Base-by-base conservation (phyloP, 2,888 invertebrate genomes). In the Rutpela maculata region DNA sequence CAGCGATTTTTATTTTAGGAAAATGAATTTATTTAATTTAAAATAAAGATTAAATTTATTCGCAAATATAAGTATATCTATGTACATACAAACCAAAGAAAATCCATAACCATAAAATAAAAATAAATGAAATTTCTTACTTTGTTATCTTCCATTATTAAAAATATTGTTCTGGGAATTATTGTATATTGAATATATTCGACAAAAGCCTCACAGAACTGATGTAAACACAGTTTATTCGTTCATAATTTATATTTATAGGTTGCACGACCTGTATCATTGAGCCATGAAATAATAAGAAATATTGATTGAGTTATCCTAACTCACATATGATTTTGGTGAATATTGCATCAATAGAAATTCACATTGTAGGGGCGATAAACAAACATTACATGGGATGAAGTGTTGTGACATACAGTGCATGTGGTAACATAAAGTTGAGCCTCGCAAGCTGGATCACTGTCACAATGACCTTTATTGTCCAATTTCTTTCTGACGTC, bases 401-500 rank as follows among this genome's bases (percentile, higher is more conserved):
- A 59, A 19, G 59, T 62, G 11, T 62, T 62, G 35, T 62, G 62
- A 62, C 62, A n/a, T 31, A 31, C 62, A 7, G 9, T 55, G 22
- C 12, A 22, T 50, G 55, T 67, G 66, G 55, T 22, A 15, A n/a
- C 26, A 67, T 67, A 55, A 67, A 67, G 26, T 55, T 50, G n/a
- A 50, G n/a, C 50, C 50, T 15, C 22, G n/a, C 55, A 67, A 26
- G 26, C 55, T 67, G 55, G 67, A 67, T 67, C 50, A 55, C 67
- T 67, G 67, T 67, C 67, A 67, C 26, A 67, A 18, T 65, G 55
- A 31, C 67, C 67, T 67, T 67, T 67, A 67, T 67, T 67, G 56
- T 15, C 50, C 67, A 67, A 67, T 67, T 67, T 67, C 55, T 26
- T 50, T 67, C 31, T 67, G 19, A 19, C 55, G 55, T 15, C 22